These are phyloP conservation scores for Branchipolynoe longqiensis DNA, from an alignment of 2,888 invertebrate genomes.

Conservation along the genomic window DNA sequence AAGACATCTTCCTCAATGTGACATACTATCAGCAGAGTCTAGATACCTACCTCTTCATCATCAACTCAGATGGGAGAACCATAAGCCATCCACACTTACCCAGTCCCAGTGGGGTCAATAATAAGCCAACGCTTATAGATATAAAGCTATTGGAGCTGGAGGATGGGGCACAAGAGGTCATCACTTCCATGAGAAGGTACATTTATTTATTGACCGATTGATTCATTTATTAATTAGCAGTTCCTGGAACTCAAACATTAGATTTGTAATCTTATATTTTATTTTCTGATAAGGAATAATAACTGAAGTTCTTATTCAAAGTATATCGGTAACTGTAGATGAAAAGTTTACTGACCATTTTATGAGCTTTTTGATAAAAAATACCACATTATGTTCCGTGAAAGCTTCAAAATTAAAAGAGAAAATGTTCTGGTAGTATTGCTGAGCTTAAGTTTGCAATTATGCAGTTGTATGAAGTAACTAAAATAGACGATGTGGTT, in stretches of 20 bases:
- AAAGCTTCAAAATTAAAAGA: too few relatives aligned
- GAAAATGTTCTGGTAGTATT: too few relatives aligned
- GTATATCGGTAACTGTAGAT: background rate
- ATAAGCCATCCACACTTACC: background rate
- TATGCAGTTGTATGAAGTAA: too few relatives aligned
- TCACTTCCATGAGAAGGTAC: conserved; percentile 16
- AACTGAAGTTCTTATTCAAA: background rate
- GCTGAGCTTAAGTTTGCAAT: too few relatives aligned
- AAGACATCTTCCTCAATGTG: conserved; percentile 17
- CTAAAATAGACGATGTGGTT: too few relatives aligned
- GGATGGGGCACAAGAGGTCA: background rate
- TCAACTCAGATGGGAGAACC: background rate
- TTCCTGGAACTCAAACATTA: background rate
- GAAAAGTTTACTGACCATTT: too few relatives aligned
- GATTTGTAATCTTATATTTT: background rate
- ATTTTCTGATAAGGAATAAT: background rate
- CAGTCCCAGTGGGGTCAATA: background rate
- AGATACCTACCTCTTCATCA: conserved; percentile 4
- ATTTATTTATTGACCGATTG: background rate
- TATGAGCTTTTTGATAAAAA: too few relatives aligned
- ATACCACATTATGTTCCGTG: too few relatives aligned
- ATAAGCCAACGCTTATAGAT: background rate
- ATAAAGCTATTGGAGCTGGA: background rate
- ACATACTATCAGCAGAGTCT: conserved; percentile 28
- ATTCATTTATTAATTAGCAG: background rate